phyloP scores from a whole-genome alignment of 2,113 vertebrate genomes.

The Tetrax tetrax region DNA sequence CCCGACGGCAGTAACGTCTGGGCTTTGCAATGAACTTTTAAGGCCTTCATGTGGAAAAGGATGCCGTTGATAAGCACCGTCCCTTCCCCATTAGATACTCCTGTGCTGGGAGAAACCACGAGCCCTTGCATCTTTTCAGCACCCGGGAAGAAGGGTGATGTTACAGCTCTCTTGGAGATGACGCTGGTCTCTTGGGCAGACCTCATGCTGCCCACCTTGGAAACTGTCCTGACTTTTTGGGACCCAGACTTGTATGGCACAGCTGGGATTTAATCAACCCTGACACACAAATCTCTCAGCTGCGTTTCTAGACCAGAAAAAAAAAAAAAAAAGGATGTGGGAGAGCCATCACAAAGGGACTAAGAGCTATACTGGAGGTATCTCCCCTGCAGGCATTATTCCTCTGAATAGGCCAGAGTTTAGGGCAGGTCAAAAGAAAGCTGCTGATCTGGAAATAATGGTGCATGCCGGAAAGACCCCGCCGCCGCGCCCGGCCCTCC shows the following conservation, averaged over 20 bases:
- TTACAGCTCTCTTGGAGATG: background rate
- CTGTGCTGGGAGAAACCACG: background rate
- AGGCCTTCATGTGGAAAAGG: background rate
- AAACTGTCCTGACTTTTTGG: background rate
- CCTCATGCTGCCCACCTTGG: background rate
- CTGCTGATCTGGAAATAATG: constrained; percentile 81
- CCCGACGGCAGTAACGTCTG: rapidly evolving
- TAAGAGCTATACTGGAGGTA: constrained; percentile 58
- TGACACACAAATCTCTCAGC: constrained; percentile 17
- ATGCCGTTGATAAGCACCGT: background rate
- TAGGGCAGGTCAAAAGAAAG: constrained; percentile 79
- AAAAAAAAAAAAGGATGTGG: constrained; percentile 16
- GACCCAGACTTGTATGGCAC: background rate
- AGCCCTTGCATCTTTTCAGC: background rate
- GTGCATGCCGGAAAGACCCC: constrained; percentile 71
- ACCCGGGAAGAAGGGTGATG: background rate
- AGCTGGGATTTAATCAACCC: background rate
- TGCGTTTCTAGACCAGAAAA: constrained; percentile 62
- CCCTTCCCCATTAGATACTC: background rate
- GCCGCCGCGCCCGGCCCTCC: constrained; percentile 46
- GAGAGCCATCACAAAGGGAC: constrained; percentile 36
- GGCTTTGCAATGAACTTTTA: background rate
- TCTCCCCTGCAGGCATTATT: constrained; percentile 67
- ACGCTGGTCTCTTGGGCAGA: background rate
- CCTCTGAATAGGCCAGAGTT: constrained; percentile 69